These are phyloP conservation scores for Chydorus sphaericus DNA, from an alignment of 2,888 invertebrate species.

Conservation along the genomic window DNA sequence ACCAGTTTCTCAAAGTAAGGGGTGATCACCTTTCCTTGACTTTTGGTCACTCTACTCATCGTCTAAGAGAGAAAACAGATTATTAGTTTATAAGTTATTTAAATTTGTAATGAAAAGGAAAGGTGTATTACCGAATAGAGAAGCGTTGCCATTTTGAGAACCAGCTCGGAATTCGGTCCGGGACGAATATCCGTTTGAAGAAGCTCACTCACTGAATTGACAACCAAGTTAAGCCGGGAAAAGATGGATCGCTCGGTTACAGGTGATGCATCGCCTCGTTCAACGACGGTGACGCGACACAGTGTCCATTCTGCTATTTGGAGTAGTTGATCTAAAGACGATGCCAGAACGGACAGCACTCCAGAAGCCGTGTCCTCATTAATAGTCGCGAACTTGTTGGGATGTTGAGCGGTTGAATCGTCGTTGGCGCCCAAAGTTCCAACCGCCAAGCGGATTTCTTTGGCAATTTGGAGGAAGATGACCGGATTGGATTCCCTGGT, in stretches of 20 bases:
- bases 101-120: neutral
- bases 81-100: neutral
- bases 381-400: neutral
- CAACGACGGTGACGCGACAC: neutral
- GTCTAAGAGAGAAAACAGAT: neutral
- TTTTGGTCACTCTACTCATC: neutral
- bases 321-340: neutral
- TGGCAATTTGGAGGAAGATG: neutral
- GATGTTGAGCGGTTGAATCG: neutral
- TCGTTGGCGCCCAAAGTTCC: neutral
- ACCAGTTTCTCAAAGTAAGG: slow-evolving; percentile 5
- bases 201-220: neutral
- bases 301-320: neutral
- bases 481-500: neutral
- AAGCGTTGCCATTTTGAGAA: neutral
- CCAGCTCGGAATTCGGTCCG: neutral
- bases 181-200: neutral
- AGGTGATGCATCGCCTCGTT: neutral
- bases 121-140: slow-evolving; percentile 1
- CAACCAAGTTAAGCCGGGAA: neutral
- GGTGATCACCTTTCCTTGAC: neutral
- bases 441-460: neutral
- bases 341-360: neutral
- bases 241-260: neutral
- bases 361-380: neutral